Evolutionary conservation across 2,888 invertebrate genomes (phyloP).

Genomic region (Lithosia quadra): DNA sequence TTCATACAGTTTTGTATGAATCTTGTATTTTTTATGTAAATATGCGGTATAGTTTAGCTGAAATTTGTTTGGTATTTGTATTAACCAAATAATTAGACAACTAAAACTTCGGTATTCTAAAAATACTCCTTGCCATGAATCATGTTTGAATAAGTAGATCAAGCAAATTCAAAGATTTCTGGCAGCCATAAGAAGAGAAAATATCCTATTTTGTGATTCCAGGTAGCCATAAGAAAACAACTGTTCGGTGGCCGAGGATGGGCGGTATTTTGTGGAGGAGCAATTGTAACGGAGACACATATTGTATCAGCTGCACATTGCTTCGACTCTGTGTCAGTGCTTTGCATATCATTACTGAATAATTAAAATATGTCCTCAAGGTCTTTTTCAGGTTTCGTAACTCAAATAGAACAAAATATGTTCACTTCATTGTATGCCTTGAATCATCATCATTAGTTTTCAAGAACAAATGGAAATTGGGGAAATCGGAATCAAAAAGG

Average conservation of each 20-base stretch:
- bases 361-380: neutral
- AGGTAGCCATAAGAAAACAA: conserved; percentile 13
- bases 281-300: conserved; percentile 16
- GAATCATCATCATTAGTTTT: too few relatives aligned
- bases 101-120: too few relatives aligned
- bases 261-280: conserved; percentile 17
- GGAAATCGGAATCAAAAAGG: too few relatives aligned
- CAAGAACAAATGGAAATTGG: too few relatives aligned
- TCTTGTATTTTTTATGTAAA: too few relatives aligned
- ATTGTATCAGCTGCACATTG: conserved; percentile 19
- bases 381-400: too few relatives aligned
- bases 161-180: neutral
- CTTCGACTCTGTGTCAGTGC: conserved; percentile 8
- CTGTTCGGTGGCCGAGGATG: neutral
- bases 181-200: conserved; percentile 10
- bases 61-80: too few relatives aligned
- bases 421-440: too few relatives aligned
- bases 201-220: neutral
- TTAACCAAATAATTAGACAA: too few relatives aligned
- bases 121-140: neutral
- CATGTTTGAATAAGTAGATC: neutral
- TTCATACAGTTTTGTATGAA: too few relatives aligned
- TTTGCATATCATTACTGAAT: neutral
- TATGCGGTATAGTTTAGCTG: too few relatives aligned
- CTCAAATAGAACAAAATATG: neutral